phyloP scores from a whole-genome alignment of 2,888 invertebrate genomes.

The Anorthoa munda region DNA sequence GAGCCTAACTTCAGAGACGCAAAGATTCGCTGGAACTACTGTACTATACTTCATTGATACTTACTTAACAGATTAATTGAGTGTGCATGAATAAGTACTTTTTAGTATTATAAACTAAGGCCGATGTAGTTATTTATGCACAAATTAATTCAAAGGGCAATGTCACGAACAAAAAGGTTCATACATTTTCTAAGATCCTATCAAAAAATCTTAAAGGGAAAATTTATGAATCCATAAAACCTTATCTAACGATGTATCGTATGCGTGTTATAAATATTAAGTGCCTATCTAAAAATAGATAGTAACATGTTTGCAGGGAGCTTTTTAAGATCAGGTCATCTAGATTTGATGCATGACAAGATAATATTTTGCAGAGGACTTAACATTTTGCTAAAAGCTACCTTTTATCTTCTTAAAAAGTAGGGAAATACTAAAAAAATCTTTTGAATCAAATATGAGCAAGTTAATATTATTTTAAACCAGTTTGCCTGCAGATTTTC shows the following conservation, averaged over 20 bases:
- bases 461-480: not conserved
- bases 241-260: conserved; percentile 25
- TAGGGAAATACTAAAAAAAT: not conserved
- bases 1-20: no score
- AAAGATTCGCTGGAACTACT: no score
- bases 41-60: no score
- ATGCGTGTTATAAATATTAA: conserved; percentile 18
- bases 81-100: no score
- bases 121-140: no score
- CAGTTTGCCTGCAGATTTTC: no score
- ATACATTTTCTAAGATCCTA: no score
- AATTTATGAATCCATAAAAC: conserved; percentile 10
- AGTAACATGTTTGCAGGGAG: conserved; percentile 6
- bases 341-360: conserved; percentile 1
- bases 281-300: not conserved
- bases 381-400: not conserved
- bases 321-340: not conserved
- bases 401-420: not conserved
- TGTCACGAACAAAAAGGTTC: no score
- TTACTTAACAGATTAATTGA: no score
- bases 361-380: not conserved
- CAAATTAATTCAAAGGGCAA: no score
- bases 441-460: not conserved
- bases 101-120: no score
- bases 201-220: conserved; percentile 15